Percentiles rank a stretch among this genome's conserved stretches.
Conservation (phyloP, 2,888 invertebrate species). For the Acanthosepion pharaonis region DNA sequence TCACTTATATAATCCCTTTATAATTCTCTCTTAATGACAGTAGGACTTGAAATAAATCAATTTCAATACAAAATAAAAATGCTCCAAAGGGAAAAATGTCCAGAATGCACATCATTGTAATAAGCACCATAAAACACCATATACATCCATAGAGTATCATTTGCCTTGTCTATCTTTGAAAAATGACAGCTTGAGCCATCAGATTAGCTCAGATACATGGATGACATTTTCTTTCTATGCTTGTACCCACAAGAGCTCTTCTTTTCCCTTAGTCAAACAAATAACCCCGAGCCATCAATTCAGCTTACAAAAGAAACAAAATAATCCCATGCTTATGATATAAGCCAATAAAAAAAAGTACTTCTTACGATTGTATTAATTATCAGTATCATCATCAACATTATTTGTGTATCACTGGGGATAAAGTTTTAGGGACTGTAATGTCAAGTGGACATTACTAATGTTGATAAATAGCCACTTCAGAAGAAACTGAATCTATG, state of each 20-base stretch:
- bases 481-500: background rate
- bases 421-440: slow-evolving; percentile 33
- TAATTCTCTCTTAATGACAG: no score
- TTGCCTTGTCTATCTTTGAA: background rate
- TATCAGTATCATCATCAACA: background rate
- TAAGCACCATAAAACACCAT: background rate
- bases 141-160: background rate
- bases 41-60: no score
- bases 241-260: background rate
- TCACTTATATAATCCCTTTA: no score
- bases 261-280: background rate
- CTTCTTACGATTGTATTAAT: background rate
- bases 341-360: background rate
- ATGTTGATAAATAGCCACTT: slow-evolving; percentile 2
- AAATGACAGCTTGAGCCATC: slow-evolving; percentile 11
- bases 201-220: background rate
- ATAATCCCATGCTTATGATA: background rate
- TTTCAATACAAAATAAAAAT: no score
- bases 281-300: background rate
- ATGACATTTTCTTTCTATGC: background rate
- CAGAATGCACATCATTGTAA: no score
- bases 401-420: background rate
- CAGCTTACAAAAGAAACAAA: background rate
- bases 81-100: no score
- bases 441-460: background rate